Percentiles rank a stretch among this genome's conserved stretches.
These are phyloP conservation scores for Streblospio benedicti DNA, from an alignment of 1,140 invertebrate species.

Conservation along the genomic window DNA sequence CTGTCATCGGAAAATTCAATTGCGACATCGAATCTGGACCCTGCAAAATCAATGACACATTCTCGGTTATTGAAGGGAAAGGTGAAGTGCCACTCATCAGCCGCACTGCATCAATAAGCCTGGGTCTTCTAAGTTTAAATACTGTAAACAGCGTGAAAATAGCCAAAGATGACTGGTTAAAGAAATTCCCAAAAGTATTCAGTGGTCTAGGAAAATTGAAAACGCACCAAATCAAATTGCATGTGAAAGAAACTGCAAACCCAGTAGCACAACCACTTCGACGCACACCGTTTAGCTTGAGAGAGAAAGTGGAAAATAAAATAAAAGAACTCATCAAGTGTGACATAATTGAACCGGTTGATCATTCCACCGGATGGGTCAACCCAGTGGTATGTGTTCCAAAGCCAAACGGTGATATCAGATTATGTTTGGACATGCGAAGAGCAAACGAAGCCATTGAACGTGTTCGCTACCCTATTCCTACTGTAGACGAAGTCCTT, in stretches of 20 bases:
- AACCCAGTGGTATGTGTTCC: slow-evolving; percentile 8
- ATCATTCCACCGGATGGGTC: slow-evolving; percentile 7
- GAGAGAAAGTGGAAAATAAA: slow-evolving; percentile 4
- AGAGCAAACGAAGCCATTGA: slow-evolving; percentile 8
- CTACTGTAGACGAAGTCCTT: slow-evolving; percentile 11
- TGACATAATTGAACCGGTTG: slow-evolving; percentile 14
- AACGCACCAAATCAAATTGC: neutral
- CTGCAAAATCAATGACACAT: too few relatives aligned
- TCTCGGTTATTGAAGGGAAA: too few relatives aligned
- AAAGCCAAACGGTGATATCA: slow-evolving; percentile 9
- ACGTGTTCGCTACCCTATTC: slow-evolving; percentile 11
- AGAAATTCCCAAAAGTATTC: neutral
- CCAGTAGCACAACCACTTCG: neutral
- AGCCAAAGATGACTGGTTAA: too few relatives aligned
- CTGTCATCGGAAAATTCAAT: too few relatives aligned
- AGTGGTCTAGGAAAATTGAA: neutral
- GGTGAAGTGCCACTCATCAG: too few relatives aligned
- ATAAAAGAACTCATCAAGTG: slow-evolving; percentile 2
- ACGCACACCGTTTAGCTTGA: neutral
- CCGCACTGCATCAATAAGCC: too few relatives aligned
- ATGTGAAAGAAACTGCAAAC: neutral
- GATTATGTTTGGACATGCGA: slow-evolving; percentile 13
- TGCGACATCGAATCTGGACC: too few relatives aligned
- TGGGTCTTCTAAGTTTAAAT: too few relatives aligned
- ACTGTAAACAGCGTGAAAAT: too few relatives aligned